These are phyloP conservation scores for Chrysodeixis includens DNA, from an alignment of 2,888 invertebrate genomes.

Conservation along the genomic window DNA sequence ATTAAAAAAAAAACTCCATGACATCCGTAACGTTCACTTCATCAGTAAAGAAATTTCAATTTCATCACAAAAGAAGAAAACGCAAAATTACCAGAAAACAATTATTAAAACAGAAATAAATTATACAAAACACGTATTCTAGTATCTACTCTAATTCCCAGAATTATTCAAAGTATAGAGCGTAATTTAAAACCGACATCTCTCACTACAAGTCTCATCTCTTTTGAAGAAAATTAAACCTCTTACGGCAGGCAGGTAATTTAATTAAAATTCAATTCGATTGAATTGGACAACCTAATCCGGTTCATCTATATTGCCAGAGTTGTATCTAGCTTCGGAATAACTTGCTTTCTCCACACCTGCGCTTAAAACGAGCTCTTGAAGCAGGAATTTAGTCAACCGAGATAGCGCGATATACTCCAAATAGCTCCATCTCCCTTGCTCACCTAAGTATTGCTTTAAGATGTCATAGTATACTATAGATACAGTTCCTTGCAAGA, in stretches of 20 bases:
- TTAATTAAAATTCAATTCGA: constrained; percentile 84
- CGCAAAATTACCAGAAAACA: background rate
- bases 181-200: constrained; percentile 58
- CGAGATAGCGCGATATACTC: too few relatives aligned
- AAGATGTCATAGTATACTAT: too few relatives aligned
- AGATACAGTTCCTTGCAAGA: constrained; percentile 10
- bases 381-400: too few relatives aligned
- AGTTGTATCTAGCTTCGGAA: constrained; percentile 44
- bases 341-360: constrained; percentile 31
- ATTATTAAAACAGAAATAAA: background rate
- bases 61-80: too few relatives aligned
- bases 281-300: constrained; percentile 78
- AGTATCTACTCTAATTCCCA: background rate
- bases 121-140: background rate
- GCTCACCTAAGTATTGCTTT: too few relatives aligned
- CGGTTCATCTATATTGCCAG: constrained; percentile 67
- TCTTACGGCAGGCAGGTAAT: constrained; percentile 69
- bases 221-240: constrained; percentile 65
- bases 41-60: too few relatives aligned
- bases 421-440: too few relatives aligned
- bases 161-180: constrained; percentile 27
- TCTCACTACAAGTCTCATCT: constrained; percentile 52
- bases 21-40: too few relatives aligned
- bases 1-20: too few relatives aligned
- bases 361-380: constrained; percentile 5